Percentiles rank a stretch among this genome's conserved stretches.
Evolutionary conservation across 1,140 invertebrate genomes (phyloP).

Genomic region (Muscidifurax raptorellus): DNA sequence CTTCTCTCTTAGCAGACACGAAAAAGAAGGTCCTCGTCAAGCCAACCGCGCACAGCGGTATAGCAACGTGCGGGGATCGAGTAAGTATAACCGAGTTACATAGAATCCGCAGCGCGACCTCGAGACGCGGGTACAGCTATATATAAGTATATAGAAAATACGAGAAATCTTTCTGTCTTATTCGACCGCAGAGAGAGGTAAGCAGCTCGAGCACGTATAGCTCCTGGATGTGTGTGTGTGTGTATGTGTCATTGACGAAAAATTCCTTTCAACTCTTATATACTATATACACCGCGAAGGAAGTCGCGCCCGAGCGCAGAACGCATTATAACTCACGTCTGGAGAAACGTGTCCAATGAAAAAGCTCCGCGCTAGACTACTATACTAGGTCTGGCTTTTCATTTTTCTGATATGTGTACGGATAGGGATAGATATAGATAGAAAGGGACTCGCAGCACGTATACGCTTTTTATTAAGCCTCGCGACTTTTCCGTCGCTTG

Average conservation of each 20-base stretch:
- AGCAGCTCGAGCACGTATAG: slow-evolving; percentile 43
- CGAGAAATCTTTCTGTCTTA: slow-evolving; percentile 40
- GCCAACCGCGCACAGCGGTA: too few relatives aligned
- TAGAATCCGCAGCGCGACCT: background rate
- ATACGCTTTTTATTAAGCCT: background rate
- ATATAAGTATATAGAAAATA: background rate
- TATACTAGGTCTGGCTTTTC: background rate
- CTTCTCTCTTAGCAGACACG: too few relatives aligned
- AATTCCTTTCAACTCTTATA: slow-evolving; percentile 40
- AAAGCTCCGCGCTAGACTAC: background rate
- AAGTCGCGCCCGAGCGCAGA: slow-evolving; percentile 32
- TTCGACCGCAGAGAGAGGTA: slow-evolving; percentile 5
- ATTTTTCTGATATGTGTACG: background rate
- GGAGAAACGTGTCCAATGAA: slow-evolving; percentile 40
- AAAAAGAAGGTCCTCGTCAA: background rate
- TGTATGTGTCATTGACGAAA: slow-evolving; percentile 42
- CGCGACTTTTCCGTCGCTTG: slow-evolving; percentile 19
- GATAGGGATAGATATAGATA: too few relatives aligned
- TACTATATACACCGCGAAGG: slow-evolving; percentile 18
- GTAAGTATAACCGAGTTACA: background rate
- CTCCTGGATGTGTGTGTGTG: too few relatives aligned
- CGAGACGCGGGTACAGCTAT: too few relatives aligned
- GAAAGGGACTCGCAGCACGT: background rate
- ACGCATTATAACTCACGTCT: slow-evolving; percentile 47
- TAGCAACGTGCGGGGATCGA: too few relatives aligned